Conservation (phyloP, 2,113 vertebrate species). For the Lepisosteus osseus region DNA sequence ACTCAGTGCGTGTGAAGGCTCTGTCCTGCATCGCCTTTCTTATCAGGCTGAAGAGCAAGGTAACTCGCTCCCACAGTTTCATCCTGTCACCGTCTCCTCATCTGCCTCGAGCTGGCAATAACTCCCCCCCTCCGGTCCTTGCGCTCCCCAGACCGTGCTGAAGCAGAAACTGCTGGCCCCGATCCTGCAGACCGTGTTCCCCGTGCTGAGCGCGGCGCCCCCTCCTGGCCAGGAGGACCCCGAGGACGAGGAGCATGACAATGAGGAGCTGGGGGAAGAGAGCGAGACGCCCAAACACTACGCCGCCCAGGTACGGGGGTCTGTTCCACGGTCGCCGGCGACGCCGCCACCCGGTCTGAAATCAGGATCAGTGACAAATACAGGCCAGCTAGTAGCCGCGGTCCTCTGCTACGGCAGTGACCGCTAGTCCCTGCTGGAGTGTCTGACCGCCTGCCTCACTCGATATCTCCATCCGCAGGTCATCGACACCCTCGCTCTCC, state of each 20-base stretch:
- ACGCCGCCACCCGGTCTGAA: too few species aligned
- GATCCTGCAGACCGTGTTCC: slow-evolving; percentile 75
- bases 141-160: slow-evolving; percentile 60
- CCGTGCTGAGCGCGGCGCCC: slow-evolving; percentile 72
- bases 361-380: too few species aligned
- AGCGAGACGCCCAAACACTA: slow-evolving; percentile 78
- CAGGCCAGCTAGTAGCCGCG: too few species aligned
- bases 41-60: slow-evolving; percentile 79
- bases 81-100: background rate
- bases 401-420: too few species aligned
- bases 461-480: slow-evolving; percentile 56
- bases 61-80: slow-evolving; percentile 19
- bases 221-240: slow-evolving; percentile 74
- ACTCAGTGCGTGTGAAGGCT: slow-evolving; percentile 73
- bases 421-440: too few species aligned
- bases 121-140: background rate
- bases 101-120: background rate
- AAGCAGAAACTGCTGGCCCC: slow-evolving; percentile 76
- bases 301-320: slow-evolving; percentile 71
- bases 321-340: too few species aligned
- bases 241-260: slow-evolving; percentile 69
- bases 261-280: slow-evolving; percentile 52
- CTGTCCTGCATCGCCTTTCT: slow-evolving; percentile 76
- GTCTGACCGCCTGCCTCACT: too few species aligned
- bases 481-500: slow-evolving; percentile 81